Conservation (phyloP, 2,888 invertebrate genomes). For the Pachydiplax longipennis region DNA sequence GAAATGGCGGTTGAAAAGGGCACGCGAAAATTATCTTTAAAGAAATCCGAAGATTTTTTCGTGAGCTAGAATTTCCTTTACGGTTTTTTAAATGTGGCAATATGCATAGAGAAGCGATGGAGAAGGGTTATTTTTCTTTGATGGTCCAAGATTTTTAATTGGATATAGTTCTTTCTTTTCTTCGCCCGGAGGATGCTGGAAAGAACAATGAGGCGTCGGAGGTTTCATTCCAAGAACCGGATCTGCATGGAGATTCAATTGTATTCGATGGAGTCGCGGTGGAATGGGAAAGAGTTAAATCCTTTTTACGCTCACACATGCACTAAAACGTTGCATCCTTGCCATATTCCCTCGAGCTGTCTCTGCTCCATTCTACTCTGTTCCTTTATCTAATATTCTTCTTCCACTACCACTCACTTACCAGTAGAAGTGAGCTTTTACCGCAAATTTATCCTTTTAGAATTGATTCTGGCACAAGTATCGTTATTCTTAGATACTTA, state of each 20-base stretch:
- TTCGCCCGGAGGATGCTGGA: not conserved
- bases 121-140: not conserved
- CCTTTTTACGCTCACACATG: not conserved
- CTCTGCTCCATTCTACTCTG: not conserved
- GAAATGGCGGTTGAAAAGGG: too few species aligned
- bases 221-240: not conserved
- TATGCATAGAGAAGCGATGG: not conserved
- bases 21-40: too few species aligned
- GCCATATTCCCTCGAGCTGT: not conserved
- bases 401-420: too few species aligned
- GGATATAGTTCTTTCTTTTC: not conserved
- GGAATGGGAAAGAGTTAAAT: not conserved
- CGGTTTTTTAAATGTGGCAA: not conserved
- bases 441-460: too few species aligned
- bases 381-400: not conserved
- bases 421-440: too few species aligned
- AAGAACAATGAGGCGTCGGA: not conserved
- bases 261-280: not conserved
- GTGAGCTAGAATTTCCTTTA: too few species aligned
- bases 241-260: constrained; percentile 39
- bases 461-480: too few species aligned
- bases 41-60: too few species aligned
- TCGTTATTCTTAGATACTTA: too few species aligned
- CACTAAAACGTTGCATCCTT: not conserved
- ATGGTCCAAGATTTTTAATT: not conserved